Base-by-base conservation (phyloP, 2,113 vertebrate genomes). In the Hepsetus odoe region DNA sequence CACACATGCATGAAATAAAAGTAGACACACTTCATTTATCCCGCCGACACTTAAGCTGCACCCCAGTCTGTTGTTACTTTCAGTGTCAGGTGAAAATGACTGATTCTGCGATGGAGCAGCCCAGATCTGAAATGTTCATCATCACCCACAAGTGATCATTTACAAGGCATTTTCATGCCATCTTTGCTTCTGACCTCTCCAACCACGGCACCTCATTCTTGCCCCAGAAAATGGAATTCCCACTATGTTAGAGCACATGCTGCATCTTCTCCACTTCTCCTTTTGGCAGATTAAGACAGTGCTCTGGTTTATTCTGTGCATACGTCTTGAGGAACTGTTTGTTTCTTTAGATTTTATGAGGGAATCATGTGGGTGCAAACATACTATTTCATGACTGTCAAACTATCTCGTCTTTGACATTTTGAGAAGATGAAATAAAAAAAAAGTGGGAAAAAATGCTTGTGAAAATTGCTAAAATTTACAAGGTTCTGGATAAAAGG, bases 31-130 rank as follows among this genome's bases (percentile, higher is more conserved):
- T 86, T 90, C 86, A 86, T 90, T 87, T 86, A 87, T 91, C 88
- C 86, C 82, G 40, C 83, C 82, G 85, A 81, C 86, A 88, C 89
- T 88, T 85, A 84, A 85, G 79, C 87, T 88, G 82, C 73, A 49
- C 67, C 28, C 74, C 79, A 84, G 87, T 85, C 83, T 83, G 81
- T 86, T 90, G 85, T 67, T 87, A 87, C 89, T 85, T 90, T 88
- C 79, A 86, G n/a, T 26, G 9, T 66, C 77, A 89, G 87, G 88
- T 90, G 87, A 91, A 89, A 88, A 86, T 89, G 87, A 91, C 87
- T 84, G 84, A 88, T 86, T 64, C 76, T 66, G 66, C 73, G 79
- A 82, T 26, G 18, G 69, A 70, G 9, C 49, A 53, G 78, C 77
- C 68, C 71, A 77, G 81, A 89, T 70, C n/a, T 46, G 40, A 89